These are phyloP conservation scores for Osmerus eperlanus DNA, from an alignment of 2,113 vertebrate genomes.

Conservation along the genomic window DNA sequence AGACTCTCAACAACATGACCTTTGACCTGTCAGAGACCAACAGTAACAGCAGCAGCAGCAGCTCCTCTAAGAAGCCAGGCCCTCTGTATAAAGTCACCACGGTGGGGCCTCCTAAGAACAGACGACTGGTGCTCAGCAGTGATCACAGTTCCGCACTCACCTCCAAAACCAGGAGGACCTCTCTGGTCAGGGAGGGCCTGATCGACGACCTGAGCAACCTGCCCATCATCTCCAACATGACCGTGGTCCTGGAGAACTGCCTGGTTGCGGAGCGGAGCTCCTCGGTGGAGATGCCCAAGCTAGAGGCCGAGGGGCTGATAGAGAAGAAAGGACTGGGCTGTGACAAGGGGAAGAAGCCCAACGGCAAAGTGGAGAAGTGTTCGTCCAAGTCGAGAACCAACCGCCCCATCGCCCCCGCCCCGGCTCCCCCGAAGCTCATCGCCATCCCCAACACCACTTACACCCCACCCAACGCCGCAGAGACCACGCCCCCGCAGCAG, in stretches of 20 bases:
- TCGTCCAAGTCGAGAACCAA: slow-evolving; percentile 88
- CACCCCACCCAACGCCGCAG: slow-evolving; percentile 76
- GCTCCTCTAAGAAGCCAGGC: slow-evolving; percentile 76
- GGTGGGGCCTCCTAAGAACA: slow-evolving; percentile 86
- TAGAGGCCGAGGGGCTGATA: slow-evolving; percentile 93
- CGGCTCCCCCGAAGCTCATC: slow-evolving; percentile 93
- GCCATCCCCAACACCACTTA: slow-evolving; percentile 89
- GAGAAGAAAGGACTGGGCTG: slow-evolving; percentile 82
- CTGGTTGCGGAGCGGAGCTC: slow-evolving; percentile 80
- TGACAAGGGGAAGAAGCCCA: slow-evolving; percentile 84
- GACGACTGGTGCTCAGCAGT: slow-evolving; percentile 81
- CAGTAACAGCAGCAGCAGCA: slow-evolving; percentile 62
- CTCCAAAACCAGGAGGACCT: slow-evolving; percentile 85
- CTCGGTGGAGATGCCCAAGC: slow-evolving; percentile 91
- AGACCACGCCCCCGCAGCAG: slow-evolving; percentile 78
- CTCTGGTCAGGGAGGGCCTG: slow-evolving; percentile 86
- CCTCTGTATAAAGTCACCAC: slow-evolving; percentile 81
- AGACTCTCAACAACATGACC: slow-evolving; percentile 78
- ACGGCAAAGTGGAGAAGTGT: slow-evolving; percentile 88
- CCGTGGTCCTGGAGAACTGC: slow-evolving; percentile 87
- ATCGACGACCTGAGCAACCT: slow-evolving; percentile 85
- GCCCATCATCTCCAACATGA: slow-evolving; percentile 95
- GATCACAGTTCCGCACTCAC: slow-evolving; percentile 74
- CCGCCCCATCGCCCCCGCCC: slow-evolving; percentile 87
- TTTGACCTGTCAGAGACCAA: slow-evolving; percentile 83